Base-by-base conservation (phyloP, 2,797 vertebrate genomes). In the Pygocentrus nattereri region DNA sequence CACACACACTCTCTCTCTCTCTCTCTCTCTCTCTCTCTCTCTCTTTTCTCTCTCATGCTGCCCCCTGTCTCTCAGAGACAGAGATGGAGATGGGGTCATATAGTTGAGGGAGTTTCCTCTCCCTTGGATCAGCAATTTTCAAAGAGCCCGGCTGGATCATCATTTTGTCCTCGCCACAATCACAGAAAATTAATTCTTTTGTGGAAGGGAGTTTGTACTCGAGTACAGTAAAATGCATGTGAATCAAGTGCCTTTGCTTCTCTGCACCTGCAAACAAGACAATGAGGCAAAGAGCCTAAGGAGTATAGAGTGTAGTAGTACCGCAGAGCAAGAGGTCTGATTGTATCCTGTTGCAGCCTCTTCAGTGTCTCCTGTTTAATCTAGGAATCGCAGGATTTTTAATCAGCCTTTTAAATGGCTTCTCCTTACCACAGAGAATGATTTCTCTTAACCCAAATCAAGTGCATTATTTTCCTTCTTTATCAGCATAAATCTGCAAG, bases 401-500 rank as follows among this genome's bases (percentile, higher is more conserved):
- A 49, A 34, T 68, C n/a, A 25, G n/a, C 2, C 44, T 69, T 41
- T 54, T 49, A 54, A 25, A 13, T 11, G 27, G n/a, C 31, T 34
- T 27, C 16, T 41, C 25, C 21, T n/a, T 16, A 49, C 8, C 25
- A 21, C 25, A 41, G 25, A 38, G 13, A n/a, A 72, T 13, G 4
- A 21, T 16, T 52, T 30, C 27, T 76, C 13, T 52, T 47, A 54
- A 88, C 88, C 90, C 90, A 93, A 93, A 92, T 92, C 89, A 91
- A 91, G 89, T 92, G 90, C 89, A 92, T 91, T 90, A 91, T 90
- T 82, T 87, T 83, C 85, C 78, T 50, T 84, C 90, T 89, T 89
- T 90, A 91, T 93, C 91, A 87, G 87, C 87, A 85, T 93, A 92
- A 65, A 94, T 93, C 90, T 92, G 91, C 89, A 92, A 90, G 89